Evolutionary conservation across 2,113 vertebrate genomes (phyloP).

Genomic region (Pelobates fuscus): DNA sequence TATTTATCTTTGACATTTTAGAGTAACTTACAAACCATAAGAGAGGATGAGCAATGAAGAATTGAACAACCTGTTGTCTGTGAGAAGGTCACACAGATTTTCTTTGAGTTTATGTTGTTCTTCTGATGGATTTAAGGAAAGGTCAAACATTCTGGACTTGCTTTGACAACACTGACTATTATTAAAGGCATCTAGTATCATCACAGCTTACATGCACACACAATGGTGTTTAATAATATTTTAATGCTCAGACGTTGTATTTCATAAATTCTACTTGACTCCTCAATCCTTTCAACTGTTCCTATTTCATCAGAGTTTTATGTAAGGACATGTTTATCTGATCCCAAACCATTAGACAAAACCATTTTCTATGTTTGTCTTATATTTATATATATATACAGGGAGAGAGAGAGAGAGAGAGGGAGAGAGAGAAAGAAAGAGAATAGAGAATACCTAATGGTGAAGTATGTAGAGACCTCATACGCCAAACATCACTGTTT

Average conservation of each 20-base stretch:
- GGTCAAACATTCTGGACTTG: constrained; percentile 35
- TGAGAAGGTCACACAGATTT: constrained; percentile 36
- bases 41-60: constrained; percentile 8
- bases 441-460: no score
- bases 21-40: constrained; percentile 23
- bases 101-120: constrained; percentile 14
- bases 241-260: neutral
- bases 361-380: neutral
- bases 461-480: no score
- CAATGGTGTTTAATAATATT: constrained; percentile 16
- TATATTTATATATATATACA: no score
- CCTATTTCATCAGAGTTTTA: neutral
- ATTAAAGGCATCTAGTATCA: neutral
- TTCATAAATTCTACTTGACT: constrained; percentile 13
- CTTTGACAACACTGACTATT: constrained; percentile 13
- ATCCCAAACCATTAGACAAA: constrained; percentile 5
- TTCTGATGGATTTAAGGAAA: constrained; percentile 34
- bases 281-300: neutral
- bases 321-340: neutral
- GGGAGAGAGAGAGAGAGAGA: no score
- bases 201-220: neutral
- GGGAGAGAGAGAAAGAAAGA: no score
- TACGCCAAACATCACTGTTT: no score
- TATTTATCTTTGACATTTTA: constrained; percentile 43
- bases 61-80: constrained; percentile 1